Evolutionary conservation across 2,888 invertebrate species (phyloP), one percentile per base, ranked within the genome.

Genomic region (Hirtodrosophila alboralis): DNA sequence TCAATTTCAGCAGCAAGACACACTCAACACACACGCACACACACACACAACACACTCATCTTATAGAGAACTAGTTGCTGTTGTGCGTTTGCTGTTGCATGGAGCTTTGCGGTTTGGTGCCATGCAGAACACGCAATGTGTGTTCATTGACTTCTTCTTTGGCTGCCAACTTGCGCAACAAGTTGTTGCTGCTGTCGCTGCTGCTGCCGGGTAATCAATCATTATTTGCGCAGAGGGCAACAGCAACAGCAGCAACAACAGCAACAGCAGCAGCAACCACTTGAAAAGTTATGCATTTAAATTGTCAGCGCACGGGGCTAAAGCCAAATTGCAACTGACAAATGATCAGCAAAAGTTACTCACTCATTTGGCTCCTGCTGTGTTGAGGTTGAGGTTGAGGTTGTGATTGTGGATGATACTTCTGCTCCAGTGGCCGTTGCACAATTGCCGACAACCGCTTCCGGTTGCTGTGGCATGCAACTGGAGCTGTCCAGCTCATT

Each of bases 141-240:
- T 84, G 87, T 87, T 74, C 86, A 86, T 85, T 88, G 85, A 87
- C 87, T 86, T 77, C 77, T n/a, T n/a, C n/a, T n/a, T n/a, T 72
- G 71, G 65, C 72, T 71, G 76, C 75, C 65, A 70, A 51, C 71
- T 70, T 61, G 79, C 58, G 56, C 75, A 64, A 52, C 68, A 62
- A 63, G 60, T 66, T 67, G 59, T 54, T 53, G 72, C 47, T 53
- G 71, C 31, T 45, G 52, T 30, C 27, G 40, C 70, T 59, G 44
- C 36, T 28, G 52, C 54, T 60, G 64, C 63, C 57, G 49, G 72
- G 75, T 76, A 86, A 86, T 86, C 85, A 86, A 88, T 86, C 85
- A 88, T 76, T 84, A 83, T 76, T 78, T 78, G 68, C 65, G 31
- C 67, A 67, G 68, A 6, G 23, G 10, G 13, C 36, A 38, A 40